Base-by-base conservation (phyloP, 2,797 vertebrate genomes). In the Cheirogaleus major region DNA sequence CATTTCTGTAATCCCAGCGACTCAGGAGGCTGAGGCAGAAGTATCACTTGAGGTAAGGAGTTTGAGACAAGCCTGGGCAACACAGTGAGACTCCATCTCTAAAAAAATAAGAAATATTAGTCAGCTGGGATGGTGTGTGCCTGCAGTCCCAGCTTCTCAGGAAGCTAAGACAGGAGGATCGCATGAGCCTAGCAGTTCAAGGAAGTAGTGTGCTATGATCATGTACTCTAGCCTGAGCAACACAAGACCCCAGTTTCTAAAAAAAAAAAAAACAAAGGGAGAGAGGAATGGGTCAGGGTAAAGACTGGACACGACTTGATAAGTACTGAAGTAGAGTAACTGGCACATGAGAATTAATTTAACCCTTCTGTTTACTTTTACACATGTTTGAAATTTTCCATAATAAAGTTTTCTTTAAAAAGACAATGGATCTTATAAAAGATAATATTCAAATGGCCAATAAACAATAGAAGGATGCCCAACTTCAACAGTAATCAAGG, bases 371-470 rank as follows among this genome's bases (percentile, higher is more conserved):
- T 85, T 82, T 83, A 78, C 13, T 63, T 95, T 70, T 83, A 83
- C 1, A 59, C 92, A 69, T 92, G 11, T 79, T 75, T 57, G 67
- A 84, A 79, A 79, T 78, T 70, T 65, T 78, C 72, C 45, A 72
- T 38, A 76, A 61, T 84, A 78, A 78, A 32, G 41, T 41, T 76
- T 65, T 79, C 38, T 55, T 38, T n/a, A 83, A 84, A 38, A 83
- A 84, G 73, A 48, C n/a, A 61, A 93, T 30, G 15, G 52, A 70
- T 96, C 92, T 91, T 89, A 90, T 6, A 87, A 82, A 52, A 38
- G 38, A 38, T 38, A 38, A 83, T 87, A 76, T 80, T 65, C 75
- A 91, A 57, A 73, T 52, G 45, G 25, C 6, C 72, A 50, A 45
- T 89, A 92, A 84, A 85, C 18, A 65, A 67, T 0, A 76, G 41